Conservation (phyloP, 2,797 vertebrate genomes). For the Hoplostethus mediterraneus region DNA sequence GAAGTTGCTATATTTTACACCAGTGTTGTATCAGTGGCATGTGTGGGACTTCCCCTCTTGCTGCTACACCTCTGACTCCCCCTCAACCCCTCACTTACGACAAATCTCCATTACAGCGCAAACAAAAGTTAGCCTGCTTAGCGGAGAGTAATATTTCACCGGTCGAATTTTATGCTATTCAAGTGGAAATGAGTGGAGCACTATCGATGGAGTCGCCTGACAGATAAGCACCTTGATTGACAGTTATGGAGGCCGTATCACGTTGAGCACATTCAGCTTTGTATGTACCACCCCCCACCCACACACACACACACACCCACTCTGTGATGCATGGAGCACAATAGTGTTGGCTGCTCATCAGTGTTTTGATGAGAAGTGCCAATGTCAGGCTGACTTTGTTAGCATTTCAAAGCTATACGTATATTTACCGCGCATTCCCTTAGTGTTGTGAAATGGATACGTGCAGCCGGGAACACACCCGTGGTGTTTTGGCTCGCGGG, state of each 20-base stretch:
- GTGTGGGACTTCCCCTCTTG: background rate
- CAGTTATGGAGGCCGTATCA: conserved; percentile 51
- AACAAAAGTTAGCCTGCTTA: conserved; percentile 22
- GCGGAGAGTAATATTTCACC: conserved; percentile 64
- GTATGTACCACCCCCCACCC: too few relatives aligned
- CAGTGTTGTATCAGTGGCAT: background rate
- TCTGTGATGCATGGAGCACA: background rate
- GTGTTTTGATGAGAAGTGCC: too few relatives aligned
- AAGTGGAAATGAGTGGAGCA: conserved; percentile 61
- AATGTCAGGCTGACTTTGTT: background rate
- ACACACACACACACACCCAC: background rate
- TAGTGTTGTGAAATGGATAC: conserved; percentile 11
- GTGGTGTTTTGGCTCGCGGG: conserved; percentile 13
- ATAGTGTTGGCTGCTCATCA: background rate
- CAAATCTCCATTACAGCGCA: conserved; percentile 26
- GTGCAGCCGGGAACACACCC: conserved; percentile 13
- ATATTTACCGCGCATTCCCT: conserved; percentile 16
- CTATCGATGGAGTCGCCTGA: conserved; percentile 45
- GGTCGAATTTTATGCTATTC: conserved; percentile 62
- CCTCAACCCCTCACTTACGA: background rate
- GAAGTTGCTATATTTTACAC: conserved; percentile 1
- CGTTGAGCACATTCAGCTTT: conserved; percentile 25
- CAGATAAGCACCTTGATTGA: conserved; percentile 60
- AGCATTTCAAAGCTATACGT: background rate
- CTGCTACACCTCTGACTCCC: background rate